phyloP scores from a whole-genome alignment of 2,113 vertebrate species.

The Dermatemys mawii region DNA sequence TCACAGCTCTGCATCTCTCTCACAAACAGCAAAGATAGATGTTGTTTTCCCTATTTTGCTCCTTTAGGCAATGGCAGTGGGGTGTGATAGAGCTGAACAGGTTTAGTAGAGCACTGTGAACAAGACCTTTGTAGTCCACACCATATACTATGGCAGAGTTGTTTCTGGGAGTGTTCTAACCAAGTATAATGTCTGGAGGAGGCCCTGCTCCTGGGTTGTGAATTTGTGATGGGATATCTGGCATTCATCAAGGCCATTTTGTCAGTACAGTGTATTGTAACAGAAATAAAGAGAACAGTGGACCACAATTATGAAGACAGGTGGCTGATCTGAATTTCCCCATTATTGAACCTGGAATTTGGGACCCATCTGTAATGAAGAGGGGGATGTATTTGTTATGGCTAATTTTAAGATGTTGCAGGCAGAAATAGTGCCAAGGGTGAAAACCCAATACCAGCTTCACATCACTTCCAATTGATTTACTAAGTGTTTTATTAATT shows the following conservation, averaged over 20 bases:
- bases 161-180: not conserved
- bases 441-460: not conserved
- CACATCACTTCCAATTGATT: not conserved
- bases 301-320: not conserved
- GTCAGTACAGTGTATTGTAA: not conserved
- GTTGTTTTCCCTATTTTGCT: not conserved
- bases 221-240: not conserved
- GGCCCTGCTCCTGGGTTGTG: not conserved
- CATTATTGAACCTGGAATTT: not conserved
- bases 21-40: not conserved
- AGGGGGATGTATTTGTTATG: not conserved
- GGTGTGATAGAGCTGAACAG: not conserved
- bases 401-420: not conserved
- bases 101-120: not conserved
- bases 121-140: not conserved
- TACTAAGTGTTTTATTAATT: slow-evolving; percentile 27
- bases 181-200: not conserved
- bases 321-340: not conserved
- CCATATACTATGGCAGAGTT: not conserved
- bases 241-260: not conserved
- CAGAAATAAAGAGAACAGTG: not conserved
- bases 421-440: not conserved
- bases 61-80: not conserved
- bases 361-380: not conserved
- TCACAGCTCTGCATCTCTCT: accelerated